Evolutionary conservation across 1,140 invertebrate species (phyloP).

Genomic region (Euwallacea fornicatus): DNA sequence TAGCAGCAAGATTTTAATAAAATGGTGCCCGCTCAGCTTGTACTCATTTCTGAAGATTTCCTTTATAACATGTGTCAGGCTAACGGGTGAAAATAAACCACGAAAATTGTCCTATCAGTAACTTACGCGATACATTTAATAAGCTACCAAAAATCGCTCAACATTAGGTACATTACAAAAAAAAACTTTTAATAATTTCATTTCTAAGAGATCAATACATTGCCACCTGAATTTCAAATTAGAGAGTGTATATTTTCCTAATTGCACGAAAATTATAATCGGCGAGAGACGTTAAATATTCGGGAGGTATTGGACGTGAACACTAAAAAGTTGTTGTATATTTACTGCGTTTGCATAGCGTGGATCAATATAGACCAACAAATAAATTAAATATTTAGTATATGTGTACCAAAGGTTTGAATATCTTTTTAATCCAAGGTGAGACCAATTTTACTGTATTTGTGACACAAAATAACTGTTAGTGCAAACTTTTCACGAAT

Average conservation of each 20-base stretch:
- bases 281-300: too few species aligned
- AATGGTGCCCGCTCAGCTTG: slow-evolving; percentile 35
- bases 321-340: too few species aligned
- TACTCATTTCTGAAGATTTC: background rate
- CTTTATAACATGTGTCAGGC: background rate
- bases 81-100: background rate
- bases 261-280: slow-evolving; percentile 36
- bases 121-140: background rate
- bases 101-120: slow-evolving; percentile 17
- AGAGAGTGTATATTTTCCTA: slow-evolving; percentile 34
- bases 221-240: slow-evolving; percentile 66
- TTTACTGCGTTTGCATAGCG: too few species aligned
- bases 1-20: too few species aligned
- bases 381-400: too few species aligned
- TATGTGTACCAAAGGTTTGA: too few species aligned
- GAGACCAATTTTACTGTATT: too few species aligned
- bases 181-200: slow-evolving; percentile 22
- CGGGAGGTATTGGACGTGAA: too few species aligned
- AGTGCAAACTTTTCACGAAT: too few species aligned
- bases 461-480: too few species aligned
- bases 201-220: slow-evolving; percentile 70
- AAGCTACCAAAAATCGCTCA: slow-evolving; percentile 51
- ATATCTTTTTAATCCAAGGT: too few species aligned
- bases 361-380: too few species aligned
- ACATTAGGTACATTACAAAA: slow-evolving; percentile 5